Evolutionary conservation across 2,888 invertebrate genomes (phyloP), one percentile per base, ranked within the genome.

Genomic region (Apamea crenata): DNA sequence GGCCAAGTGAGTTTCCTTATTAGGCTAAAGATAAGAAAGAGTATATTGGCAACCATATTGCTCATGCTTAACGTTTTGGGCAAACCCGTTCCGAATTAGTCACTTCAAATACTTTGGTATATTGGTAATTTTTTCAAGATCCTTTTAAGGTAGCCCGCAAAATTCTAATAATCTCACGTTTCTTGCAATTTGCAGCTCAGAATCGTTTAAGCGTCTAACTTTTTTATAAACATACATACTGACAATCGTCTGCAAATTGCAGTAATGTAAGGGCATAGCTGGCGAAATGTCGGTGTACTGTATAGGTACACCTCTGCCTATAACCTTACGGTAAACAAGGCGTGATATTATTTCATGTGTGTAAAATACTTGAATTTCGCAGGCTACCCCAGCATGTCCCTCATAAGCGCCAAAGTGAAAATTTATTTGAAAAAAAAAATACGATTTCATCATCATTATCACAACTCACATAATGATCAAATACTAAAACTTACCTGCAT

Each of bases 1-100:
- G n/a, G 12, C 6, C 32, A 16, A 18, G 2, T 0, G 40, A 12
- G 81, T 74, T 75, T 74, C 82, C 40, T 6, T 74, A 74, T 32
- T 3, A 16, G 32, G 66, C 16, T 21, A 18, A 29, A 71, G 61
- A 44, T 6, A 81, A 78, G 10, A n/a, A 40, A 29, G 12, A 65
- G 8, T 29, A 16, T 14, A 63, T 81, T 21, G 12, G 32, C 32
- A 63, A 80, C 44, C 47, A 29, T 80, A 59, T 50, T 82, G 47
- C n/a, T 74, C 40, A 67, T 40, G 56, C 2, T 44, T 53, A 29
- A 7, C 4, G 12, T 61, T 75, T 76, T 67, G 10, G 50, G 67
- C 25, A 29, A 61, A 67, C 32, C 7, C 36, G 44, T 75, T 36
- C 47, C 25, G 8, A 50, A 66, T 80, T 59, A 75, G 65, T 82